These are phyloP conservation scores for Caenorhabditis zanzibari DNA, from an alignment of 2,888 invertebrate species.

Conservation along the genomic window DNA sequence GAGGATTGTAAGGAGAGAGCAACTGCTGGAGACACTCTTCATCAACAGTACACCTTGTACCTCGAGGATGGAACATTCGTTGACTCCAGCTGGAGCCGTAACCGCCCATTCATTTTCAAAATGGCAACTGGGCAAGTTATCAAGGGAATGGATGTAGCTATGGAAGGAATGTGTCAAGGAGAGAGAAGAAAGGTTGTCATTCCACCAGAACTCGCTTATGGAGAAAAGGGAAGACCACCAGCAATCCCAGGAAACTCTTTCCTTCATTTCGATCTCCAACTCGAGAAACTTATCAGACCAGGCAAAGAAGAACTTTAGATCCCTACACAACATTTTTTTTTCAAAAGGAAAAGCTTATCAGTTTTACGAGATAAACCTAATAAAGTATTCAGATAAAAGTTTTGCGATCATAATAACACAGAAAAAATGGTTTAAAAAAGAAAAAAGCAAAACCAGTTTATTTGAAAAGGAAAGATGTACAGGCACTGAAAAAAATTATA, in stretches of 20 bases:
- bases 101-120: conserved; percentile 81
- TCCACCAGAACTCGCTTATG: conserved; percentile 82
- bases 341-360: conserved; percentile 2
- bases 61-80: conserved; percentile 82
- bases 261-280: conserved; percentile 81
- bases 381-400: not conserved
- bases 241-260: conserved; percentile 80
- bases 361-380: not conserved
- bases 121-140: conserved; percentile 77
- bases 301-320: conserved; percentile 75
- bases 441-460: not conserved
- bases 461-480: not conserved
- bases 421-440: too few relatives aligned
- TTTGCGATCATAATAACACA: not conserved
- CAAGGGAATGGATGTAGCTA: conserved; percentile 82
- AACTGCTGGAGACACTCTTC: conserved; percentile 79
- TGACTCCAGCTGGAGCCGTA: conserved; percentile 80
- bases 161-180: conserved; percentile 83
- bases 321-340: not conserved
- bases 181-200: conserved; percentile 80
- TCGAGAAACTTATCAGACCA: conserved; percentile 78
- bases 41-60: conserved; percentile 82
- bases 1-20: conserved; percentile 77
- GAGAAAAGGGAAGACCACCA: conserved; percentile 79
- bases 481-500: not conserved